phyloP scores from a whole-genome alignment of 2,113 vertebrate genomes.

The Podilymbus podiceps region DNA sequence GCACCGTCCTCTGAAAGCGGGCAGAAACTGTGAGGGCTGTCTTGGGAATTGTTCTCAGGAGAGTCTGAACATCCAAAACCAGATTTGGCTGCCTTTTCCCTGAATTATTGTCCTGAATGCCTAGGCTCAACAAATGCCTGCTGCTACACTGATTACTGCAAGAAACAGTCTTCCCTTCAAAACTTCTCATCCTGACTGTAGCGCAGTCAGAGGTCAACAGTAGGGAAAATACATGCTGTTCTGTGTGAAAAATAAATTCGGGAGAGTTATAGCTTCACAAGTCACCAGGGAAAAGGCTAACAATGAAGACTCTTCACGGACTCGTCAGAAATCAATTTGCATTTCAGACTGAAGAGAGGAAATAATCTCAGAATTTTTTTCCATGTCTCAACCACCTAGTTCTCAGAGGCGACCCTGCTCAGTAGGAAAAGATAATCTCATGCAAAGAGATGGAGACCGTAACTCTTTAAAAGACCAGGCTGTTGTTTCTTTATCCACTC shows the following conservation, averaged over 20 bases:
- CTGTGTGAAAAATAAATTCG: constrained; percentile 55
- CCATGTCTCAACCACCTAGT: neutral
- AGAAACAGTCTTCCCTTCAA: constrained; percentile 38
- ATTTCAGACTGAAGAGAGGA: constrained; percentile 37
- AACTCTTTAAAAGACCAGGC: neutral
- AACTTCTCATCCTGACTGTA: constrained; percentile 27
- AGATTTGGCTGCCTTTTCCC: constrained; percentile 35
- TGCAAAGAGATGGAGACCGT: neutral
- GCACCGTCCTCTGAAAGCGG: neutral
- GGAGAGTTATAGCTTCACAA: constrained; percentile 56
- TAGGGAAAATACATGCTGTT: constrained; percentile 55
- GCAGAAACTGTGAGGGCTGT: constrained; percentile 4
- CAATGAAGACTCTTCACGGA: constrained; percentile 43
- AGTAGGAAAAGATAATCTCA: neutral
- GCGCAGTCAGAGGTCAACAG: constrained; percentile 59
- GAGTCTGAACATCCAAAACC: constrained; percentile 9
- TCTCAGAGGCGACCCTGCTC: neutral
- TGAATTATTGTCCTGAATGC: constrained; percentile 38
- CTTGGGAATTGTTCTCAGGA: constrained; percentile 33
- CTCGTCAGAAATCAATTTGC: constrained; percentile 46
- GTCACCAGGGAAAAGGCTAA: constrained; percentile 57
- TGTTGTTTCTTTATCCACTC: neutral
- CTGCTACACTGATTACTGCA: constrained; percentile 41
- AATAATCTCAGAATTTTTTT: neutral
- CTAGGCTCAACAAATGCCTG: constrained; percentile 40